Percentiles rank a stretch among this genome's conserved stretches.
These are phyloP conservation scores for Actinia tenebrosa DNA, from an alignment of 64 coral and sea anemone species.

Conservation along the genomic window DNA sequence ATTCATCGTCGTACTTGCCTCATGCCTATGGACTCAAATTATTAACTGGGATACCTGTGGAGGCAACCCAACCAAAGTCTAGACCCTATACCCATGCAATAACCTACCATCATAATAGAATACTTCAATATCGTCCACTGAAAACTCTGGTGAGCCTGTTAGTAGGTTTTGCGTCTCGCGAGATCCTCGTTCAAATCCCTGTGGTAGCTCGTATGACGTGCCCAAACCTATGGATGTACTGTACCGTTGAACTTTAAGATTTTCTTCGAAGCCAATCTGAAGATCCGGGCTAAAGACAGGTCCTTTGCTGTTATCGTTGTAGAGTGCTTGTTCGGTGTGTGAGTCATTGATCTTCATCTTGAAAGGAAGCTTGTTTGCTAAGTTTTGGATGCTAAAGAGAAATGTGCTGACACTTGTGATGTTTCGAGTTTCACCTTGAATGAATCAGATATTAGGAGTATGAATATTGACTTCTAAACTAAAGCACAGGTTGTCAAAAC, in stretches of 20 bases:
- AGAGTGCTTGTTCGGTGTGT: not conserved
- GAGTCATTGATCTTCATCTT: constrained; percentile 2
- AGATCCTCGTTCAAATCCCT: not conserved
- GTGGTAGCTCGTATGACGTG: not conserved
- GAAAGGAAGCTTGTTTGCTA: not conserved
- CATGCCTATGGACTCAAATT: no score
- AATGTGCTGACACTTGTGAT: constrained; percentile 18
- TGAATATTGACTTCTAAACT: no score
- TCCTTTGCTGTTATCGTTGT: not conserved
- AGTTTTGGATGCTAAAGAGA: constrained; percentile 23
- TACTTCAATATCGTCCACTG: constrained; percentile 31
- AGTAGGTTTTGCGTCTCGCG: not conserved
- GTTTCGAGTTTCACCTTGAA: not conserved
- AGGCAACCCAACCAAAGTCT: no score
- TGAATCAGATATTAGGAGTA: no score
- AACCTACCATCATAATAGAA: constrained; percentile 32
- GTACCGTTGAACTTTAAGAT: not conserved
- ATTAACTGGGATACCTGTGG: no score
- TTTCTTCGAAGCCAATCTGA: not conserved
- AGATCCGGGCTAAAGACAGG: constrained; percentile 38
- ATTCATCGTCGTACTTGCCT: no score
- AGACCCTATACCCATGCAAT: no score
- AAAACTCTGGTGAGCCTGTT: constrained; percentile 1
- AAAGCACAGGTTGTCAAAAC: no score
- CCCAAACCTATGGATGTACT: constrained; percentile 9